A percentile compares a stretch with the other conserved stretches of the same genome.
These are phyloP conservation scores for Eretmochelys imbricata DNA, from an alignment of 2,113 vertebrate genomes.

Conservation along the genomic window DNA sequence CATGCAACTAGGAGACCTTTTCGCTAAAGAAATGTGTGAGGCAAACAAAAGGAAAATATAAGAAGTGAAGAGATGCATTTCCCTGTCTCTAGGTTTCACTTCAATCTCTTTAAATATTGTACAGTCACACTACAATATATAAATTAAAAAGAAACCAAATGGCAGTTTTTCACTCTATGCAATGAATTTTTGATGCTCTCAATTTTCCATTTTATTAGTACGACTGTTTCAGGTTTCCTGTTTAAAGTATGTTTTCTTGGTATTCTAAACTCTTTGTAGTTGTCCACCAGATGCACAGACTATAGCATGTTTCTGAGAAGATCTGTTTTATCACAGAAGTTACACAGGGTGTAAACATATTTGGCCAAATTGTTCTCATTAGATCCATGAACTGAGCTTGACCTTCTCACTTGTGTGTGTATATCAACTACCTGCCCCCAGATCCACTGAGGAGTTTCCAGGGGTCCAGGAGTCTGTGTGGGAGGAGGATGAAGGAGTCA, in stretches of 20 bases:
- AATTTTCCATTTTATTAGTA: background rate
- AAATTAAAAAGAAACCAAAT: background rate
- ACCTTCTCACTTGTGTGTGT: background rate
- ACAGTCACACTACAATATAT: background rate
- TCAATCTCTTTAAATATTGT: background rate
- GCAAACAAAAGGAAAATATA: background rate
- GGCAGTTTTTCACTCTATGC: background rate
- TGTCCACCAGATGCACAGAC: background rate
- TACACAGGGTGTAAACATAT: background rate
- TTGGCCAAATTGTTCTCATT: background rate
- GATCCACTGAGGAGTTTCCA: background rate
- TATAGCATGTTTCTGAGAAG: background rate
- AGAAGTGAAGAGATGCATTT: background rate
- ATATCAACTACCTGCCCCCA: background rate
- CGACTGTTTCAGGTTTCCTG: background rate
- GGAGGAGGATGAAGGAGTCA: background rate
- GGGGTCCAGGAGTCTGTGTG: background rate
- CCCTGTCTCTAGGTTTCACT: conserved; percentile 18
- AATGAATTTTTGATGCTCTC: background rate
- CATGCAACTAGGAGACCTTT: conserved; percentile 96
- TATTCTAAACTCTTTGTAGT: background rate
- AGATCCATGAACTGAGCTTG: background rate
- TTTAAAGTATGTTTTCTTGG: background rate
- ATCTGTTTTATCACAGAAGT: background rate
- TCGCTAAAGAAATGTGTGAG: conserved; percentile 78